phyloP scores from a whole-genome alignment of 2,113 vertebrate genomes.

The Lampris megalopsis region DNA sequence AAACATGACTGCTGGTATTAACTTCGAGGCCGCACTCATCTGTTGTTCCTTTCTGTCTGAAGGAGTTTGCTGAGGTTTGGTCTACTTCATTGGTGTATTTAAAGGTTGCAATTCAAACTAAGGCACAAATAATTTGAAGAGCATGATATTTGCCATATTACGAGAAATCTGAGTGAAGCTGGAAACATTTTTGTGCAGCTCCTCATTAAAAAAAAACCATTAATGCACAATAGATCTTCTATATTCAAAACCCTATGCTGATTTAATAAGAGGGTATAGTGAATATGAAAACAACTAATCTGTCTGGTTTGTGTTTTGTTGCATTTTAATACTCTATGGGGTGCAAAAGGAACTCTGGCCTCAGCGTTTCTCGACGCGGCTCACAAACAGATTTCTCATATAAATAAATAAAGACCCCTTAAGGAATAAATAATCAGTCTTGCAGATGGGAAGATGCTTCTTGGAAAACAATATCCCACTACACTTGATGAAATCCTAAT shows the following conservation, averaged over 20 bases:
- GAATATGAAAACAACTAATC: neutral
- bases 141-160: neutral
- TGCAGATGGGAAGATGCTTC: conserved; percentile 31
- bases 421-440: conserved; percentile 9
- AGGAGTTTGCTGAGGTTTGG: too few species aligned
- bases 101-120: conserved; percentile 1
- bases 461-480: conserved; percentile 50
- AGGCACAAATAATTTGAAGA: neutral
- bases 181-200: too few species aligned
- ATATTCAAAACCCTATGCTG: too few species aligned
- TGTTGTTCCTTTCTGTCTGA: neutral
- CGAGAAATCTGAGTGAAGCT: too few species aligned
- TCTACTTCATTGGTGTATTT: too few species aligned
- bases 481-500: conserved; percentile 44
- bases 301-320: neutral
- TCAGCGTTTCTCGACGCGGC: neutral
- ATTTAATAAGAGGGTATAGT: neutral
- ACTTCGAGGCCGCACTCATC: neutral
- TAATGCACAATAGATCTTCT: too few species aligned
- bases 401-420: neutral
- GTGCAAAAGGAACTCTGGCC: neutral
- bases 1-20: conserved; percentile 36
- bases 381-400: neutral
- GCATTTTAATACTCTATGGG: neutral
- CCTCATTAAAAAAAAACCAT: too few species aligned